Evolutionary conservation across 1,140 invertebrate species (phyloP), one percentile per base, ranked within the genome.

Genomic region (Drosophila nannoptera): DNA sequence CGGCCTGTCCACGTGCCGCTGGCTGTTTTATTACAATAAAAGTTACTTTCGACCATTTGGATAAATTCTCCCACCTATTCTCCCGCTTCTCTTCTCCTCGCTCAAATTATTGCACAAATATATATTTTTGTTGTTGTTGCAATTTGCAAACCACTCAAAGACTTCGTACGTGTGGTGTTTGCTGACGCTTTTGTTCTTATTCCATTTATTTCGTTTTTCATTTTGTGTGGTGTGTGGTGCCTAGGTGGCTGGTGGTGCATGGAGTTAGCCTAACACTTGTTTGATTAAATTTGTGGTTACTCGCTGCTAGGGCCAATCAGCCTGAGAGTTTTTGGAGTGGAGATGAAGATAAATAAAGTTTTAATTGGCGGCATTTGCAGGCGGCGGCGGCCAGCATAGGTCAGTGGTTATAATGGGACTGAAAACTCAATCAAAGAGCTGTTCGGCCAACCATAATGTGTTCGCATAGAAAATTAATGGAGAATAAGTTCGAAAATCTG

Each of bases 251-350:
- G 43, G 50, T 65, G 36, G 42, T 59, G 48, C 49, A 35, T 45
- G 56, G 40, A 68, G 58, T 63, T 55, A 38, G 62, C 50, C 76
- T 55, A 50, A 36, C 29, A 68, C 36, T 84, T 74, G 45, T 73
- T 84, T 71, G 81, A 86, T 84, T 80, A 86, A 86, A 69, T 74
- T 74, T 77, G 71, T 67, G 71, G 74, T 55, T 55, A 5, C 43
- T 29, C 45, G 35, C 11, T 14, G 35, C 53, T 56, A 12, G 14
- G 31, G 12, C 43, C 64, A 72, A 61, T 62, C 69, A 68, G 64
- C 29, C 40, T 43, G 38, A 36, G 40, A 54, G 48, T 36, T 58
- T 48, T 46, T 48, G 22, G 48, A 40, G 42, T 42, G 46, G 48
- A 60, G 22, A 61, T 59, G 60, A 72, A 66, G 32, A 61, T 59